Base-by-base conservation (phyloP, 2,797 vertebrate genomes). In the Thunnus albacares region DNA sequence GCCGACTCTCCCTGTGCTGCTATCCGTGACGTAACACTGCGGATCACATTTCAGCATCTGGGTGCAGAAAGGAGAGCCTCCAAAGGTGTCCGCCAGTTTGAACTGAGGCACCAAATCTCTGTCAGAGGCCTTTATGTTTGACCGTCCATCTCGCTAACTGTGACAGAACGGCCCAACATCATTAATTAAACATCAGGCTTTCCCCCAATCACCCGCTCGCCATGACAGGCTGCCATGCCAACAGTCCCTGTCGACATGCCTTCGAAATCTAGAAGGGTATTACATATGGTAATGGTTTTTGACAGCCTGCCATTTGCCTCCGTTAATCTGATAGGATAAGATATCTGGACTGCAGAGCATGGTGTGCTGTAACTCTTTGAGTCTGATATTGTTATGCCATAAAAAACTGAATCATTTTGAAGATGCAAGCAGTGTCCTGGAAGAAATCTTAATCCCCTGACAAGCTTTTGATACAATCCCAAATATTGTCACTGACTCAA, bases 131-230 rank as follows among this genome's bases (percentile, higher is more conserved):
- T 91, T 92, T 94, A 94, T 95, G 94, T 96, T 96, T 96, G 94
- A 93, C 95, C 94, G 96, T 96, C 96, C 95, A 94, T 97, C 96
- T 97, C 93, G 92, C 95, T 95, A 95, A 96, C 95, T 94, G 95
- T 97, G 96, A 97, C 96, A 97, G 96, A 95, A 94, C 93, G 95
- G 95, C 96, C 96, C 96, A 96, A 96, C 96, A 94, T 96, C 96
- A 97, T 97, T 97, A 97, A 97, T 97, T 97, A 97, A 97, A 96
- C 96, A 96, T 97, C 96, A 91, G 88, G 85, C 85, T 76, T 87
- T 84, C 81, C 84, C 87, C 83, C 88, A 83, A 87, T 93, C 88
- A 86, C 80, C 77, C 68, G 49, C 83, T 88, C 81, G 60, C 90
- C 80, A 69, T 92, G 91, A 88, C 88, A 85, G 80, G 83, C 89